Evolutionary conservation across 2,797 vertebrate species (phyloP).

Genomic region (Parambassis ranga): DNA sequence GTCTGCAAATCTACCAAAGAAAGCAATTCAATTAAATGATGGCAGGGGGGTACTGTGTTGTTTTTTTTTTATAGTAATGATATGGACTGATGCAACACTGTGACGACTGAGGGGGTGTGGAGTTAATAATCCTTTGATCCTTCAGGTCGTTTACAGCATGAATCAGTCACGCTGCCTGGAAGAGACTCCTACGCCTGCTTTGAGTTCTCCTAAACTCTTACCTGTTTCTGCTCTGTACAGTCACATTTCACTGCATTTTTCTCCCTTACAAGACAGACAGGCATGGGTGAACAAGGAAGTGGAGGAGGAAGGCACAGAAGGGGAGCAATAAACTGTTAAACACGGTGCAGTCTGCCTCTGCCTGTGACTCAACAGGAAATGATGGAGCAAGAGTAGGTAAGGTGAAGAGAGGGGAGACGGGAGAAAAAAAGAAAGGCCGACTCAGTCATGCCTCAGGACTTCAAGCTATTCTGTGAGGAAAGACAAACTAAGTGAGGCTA

Average conservation of each 20-base stretch:
- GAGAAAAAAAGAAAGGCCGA: background rate
- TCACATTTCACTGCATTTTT: background rate
- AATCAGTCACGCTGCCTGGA: slow-evolving; percentile 49
- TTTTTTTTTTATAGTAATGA: background rate
- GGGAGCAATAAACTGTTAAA: slow-evolving; percentile 58
- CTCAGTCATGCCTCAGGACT: slow-evolving; percentile 58
- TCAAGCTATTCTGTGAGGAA: slow-evolving; percentile 47
- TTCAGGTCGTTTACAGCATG: slow-evolving; percentile 26
- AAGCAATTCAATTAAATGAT: background rate
- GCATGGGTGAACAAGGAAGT: slow-evolving; percentile 50
- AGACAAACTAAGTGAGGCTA: background rate
- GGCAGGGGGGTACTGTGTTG: too few species aligned
- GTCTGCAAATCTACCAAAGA: slow-evolving; percentile 7
- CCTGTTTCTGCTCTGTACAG: background rate
- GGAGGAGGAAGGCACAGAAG: slow-evolving; percentile 53
- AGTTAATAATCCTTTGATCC: slow-evolving; percentile 43
- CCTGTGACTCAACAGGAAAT: slow-evolving; percentile 81
- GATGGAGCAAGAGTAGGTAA: slow-evolving; percentile 57
- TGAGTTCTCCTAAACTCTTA: slow-evolving; percentile 13
- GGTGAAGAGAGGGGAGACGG: slow-evolving; percentile 39
- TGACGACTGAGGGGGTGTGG: slow-evolving; percentile 1
- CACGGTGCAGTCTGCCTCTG: slow-evolving; percentile 46
- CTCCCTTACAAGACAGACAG: slow-evolving; percentile 18
- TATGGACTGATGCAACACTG: slow-evolving; percentile 1
- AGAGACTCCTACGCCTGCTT: slow-evolving; percentile 31